phyloP scores from a whole-genome alignment of 2,113 vertebrate species.

The Cyanocitta stelleri region DNA sequence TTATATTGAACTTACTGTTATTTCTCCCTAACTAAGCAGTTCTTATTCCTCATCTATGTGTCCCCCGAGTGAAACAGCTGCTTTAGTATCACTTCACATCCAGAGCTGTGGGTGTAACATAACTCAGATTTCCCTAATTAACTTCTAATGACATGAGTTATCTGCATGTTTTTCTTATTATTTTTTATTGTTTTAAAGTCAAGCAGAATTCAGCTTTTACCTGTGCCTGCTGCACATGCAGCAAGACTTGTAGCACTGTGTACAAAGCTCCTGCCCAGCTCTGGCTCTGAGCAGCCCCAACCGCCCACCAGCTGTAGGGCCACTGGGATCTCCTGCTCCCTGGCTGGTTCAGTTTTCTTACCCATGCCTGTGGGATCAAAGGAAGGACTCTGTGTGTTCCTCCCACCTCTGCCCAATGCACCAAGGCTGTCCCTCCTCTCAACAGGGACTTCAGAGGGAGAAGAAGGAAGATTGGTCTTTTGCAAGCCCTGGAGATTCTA shows the following conservation, averaged over 20 bases:
- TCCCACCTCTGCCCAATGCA: neutral
- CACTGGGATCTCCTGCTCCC: neutral
- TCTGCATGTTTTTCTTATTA: neutral
- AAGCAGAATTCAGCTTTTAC: neutral
- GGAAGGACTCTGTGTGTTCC: neutral
- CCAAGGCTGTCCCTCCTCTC: neutral
- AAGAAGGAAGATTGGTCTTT: neutral
- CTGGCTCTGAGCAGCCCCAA: neutral
- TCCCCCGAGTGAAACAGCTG: neutral
- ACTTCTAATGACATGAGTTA: slow-evolving; percentile 26
- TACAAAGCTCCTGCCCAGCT: neutral
- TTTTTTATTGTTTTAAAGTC: slow-evolving; percentile 26
- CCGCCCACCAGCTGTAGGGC: neutral
- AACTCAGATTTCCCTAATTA: slow-evolving; percentile 42
- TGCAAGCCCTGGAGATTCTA: neutral
- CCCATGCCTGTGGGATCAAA: neutral
- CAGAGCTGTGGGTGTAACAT: neutral
- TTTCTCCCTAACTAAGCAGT: slow-evolving; percentile 25
- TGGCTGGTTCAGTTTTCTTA: neutral
- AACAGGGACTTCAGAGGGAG: neutral
- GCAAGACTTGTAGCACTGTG: fast-evolving
- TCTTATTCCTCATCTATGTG: neutral
- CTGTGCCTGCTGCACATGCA: neutral
- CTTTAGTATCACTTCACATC: slow-evolving; percentile 2
- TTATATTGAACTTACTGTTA: slow-evolving; percentile 19